Evolutionary conservation across 1,140 invertebrate species (phyloP).

Genomic region (Alviniconcha marisindica): DNA sequence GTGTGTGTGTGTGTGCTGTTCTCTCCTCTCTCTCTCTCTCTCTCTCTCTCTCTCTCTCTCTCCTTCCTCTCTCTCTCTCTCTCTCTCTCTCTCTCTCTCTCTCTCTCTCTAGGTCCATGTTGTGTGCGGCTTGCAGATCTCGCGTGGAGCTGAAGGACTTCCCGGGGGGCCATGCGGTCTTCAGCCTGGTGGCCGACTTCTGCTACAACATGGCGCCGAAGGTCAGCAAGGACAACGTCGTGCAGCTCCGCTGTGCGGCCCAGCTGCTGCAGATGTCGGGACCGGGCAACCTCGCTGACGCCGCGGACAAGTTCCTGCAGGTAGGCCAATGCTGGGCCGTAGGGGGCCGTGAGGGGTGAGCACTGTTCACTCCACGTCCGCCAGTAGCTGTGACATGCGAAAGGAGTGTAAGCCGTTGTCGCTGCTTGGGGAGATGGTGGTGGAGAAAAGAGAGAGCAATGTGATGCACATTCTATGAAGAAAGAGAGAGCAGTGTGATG

Average conservation of each 20-base stretch:
- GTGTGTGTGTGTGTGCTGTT: too few species aligned
- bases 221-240: constrained; percentile 67
- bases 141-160: constrained; percentile 66
- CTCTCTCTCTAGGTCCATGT: not conserved
- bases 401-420: too few species aligned
- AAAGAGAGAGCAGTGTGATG: too few species aligned
- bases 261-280: constrained; percentile 71
- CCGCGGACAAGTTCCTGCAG: constrained; percentile 67
- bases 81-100: not conserved
- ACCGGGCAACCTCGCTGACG: constrained; percentile 66
- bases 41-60: not conserved
- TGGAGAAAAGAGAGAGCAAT: too few species aligned
- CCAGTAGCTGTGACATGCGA: too few species aligned
- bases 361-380: too few species aligned
- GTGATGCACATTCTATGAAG: too few species aligned
- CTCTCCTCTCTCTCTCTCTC: not conserved
- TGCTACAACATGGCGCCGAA: constrained; percentile 74
- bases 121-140: constrained; percentile 2
- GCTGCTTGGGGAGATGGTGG: too few species aligned
- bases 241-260: constrained; percentile 70
- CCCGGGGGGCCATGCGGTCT: constrained; percentile 71
- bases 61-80: not conserved
- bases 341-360: too few species aligned
- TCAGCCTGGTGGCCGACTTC: constrained; percentile 71
- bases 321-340: not conserved